A percentile compares a stretch with the other conserved stretches of the same genome.
Conservation (phyloP, 2,888 invertebrate genomes). For the Napeogenes inachia region DNA sequence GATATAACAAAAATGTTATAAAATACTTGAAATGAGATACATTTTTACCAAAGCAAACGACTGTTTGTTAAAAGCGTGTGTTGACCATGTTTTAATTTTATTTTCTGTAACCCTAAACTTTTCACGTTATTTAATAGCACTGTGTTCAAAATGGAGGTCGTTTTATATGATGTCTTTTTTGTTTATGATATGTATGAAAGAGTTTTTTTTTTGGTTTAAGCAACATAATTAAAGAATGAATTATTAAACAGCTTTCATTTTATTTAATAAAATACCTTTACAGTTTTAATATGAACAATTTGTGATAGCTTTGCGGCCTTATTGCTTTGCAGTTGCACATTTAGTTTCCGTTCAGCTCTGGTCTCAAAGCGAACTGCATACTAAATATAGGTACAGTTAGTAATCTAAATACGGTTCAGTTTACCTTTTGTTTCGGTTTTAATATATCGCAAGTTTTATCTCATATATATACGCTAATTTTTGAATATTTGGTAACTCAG, state of each 20-base stretch:
- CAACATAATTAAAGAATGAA: background rate
- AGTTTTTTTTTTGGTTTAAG: background rate
- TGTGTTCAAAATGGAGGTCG: conserved; percentile 8
- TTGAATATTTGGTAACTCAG: too few relatives aligned
- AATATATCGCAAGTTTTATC: background rate
- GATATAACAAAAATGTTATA: conserved; percentile 17
- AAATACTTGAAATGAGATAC: conserved; percentile 40
- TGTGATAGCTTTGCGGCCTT: background rate
- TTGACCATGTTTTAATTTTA: conserved; percentile 23
- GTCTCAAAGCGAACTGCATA: conserved; percentile 1
- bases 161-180: conserved; percentile 12
- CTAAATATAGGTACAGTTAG: background rate
- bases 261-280: background rate
- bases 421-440: background rate
- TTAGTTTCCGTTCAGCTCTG: background rate
- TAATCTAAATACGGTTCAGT: background rate
- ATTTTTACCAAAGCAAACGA: conserved; percentile 40
- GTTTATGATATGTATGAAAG: conserved; percentile 6
- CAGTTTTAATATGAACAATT: background rate
- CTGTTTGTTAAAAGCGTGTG: conserved; percentile 36
- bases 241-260: background rate
- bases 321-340: background rate
- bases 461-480: too few relatives aligned
- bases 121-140: conserved; percentile 11
- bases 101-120: conserved; percentile 16